Percentiles rank a stretch among this genome's conserved stretches.
Conservation (phyloP, 2,113 vertebrate species). For the Pelecanus crispus region DNA sequence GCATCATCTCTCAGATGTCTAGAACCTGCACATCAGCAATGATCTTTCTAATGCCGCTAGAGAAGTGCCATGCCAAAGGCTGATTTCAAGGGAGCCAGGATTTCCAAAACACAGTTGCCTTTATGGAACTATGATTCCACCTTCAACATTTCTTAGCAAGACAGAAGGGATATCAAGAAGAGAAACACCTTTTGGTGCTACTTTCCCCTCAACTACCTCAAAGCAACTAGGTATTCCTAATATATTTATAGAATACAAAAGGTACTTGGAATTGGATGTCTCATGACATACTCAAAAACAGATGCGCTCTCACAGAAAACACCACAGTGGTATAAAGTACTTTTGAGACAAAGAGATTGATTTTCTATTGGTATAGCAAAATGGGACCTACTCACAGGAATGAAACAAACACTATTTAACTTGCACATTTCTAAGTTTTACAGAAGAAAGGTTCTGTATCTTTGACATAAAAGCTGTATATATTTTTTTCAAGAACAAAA, state of each 20-base stretch:
- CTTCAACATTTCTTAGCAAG: neutral
- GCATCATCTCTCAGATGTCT: neutral
- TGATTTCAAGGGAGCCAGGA: neutral
- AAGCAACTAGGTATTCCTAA: neutral
- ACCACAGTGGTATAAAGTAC: neutral
- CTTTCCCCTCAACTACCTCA: neutral
- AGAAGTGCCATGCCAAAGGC: neutral
- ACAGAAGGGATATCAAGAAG: neutral
- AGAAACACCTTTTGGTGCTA: neutral
- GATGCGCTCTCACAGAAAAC: neutral
- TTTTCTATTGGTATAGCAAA: neutral
- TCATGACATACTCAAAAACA: neutral
- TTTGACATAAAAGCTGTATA: neutral
- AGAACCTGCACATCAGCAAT: accelerated
- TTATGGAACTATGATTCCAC: neutral
- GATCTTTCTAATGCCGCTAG: neutral
- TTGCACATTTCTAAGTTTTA: neutral
- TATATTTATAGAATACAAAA: neutral
- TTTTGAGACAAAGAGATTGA: neutral
- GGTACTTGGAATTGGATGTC: neutral
- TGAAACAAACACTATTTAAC: neutral
- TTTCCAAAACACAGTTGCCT: neutral
- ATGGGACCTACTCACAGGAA: neutral
- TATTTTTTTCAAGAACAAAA: neutral
- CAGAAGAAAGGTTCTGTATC: neutral